Evolutionary conservation across 2,797 vertebrate genomes (phyloP).

Genomic region (Poeciliopsis paucimaculata): DNA sequence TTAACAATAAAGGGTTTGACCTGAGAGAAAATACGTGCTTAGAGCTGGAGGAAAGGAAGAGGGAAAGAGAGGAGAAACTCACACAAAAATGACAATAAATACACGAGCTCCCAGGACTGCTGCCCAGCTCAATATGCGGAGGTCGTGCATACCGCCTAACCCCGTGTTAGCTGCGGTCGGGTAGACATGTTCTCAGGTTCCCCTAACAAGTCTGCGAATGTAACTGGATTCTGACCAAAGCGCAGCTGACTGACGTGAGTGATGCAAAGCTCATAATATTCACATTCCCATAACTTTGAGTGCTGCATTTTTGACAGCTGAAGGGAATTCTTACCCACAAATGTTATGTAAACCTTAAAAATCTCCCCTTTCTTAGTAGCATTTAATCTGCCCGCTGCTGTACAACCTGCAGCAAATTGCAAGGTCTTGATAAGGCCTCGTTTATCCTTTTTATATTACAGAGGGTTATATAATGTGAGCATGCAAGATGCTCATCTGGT

Average conservation of each 20-base stretch:
- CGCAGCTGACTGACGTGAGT: constrained; percentile 27
- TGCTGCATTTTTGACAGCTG: neutral
- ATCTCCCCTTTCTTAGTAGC: neutral
- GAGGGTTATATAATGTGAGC: neutral
- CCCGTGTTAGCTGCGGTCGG: constrained; percentile 19
- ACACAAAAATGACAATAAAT: constrained; percentile 19
- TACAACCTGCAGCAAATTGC: neutral
- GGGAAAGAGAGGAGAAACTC: constrained; percentile 35
- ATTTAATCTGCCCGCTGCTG: neutral
- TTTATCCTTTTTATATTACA: constrained; percentile 1
- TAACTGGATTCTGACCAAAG: constrained; percentile 24
- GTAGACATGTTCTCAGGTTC: constrained; percentile 40
- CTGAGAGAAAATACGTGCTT: constrained; percentile 49
- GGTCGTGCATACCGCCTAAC: constrained; percentile 18
- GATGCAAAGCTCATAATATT: constrained; percentile 35
- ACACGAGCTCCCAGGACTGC: constrained; percentile 40
- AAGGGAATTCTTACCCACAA: neutral
- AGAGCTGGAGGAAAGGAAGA: constrained; percentile 37
- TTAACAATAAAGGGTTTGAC: constrained; percentile 66
- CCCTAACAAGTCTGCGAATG: constrained; percentile 42
- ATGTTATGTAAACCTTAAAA: constrained; percentile 4
- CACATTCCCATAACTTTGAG: neutral
- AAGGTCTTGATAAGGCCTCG: constrained; percentile 1
- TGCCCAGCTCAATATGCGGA: constrained; percentile 31
- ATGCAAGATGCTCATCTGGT: constrained; percentile 3